Evolutionary conservation across 2,888 invertebrate species (phyloP).

Genomic region (Congeria kusceri): DNA sequence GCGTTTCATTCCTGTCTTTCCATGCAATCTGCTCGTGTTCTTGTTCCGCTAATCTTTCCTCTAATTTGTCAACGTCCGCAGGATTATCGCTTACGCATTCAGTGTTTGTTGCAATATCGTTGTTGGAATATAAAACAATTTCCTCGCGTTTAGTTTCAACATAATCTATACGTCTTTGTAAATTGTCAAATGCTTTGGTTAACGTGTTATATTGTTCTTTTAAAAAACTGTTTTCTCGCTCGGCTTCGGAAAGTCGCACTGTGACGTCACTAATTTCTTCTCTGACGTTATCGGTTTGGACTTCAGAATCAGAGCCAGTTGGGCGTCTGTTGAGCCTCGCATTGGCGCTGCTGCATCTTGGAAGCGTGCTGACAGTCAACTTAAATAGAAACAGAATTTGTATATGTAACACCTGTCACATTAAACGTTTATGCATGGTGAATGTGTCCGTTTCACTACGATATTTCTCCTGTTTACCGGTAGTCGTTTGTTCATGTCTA

Average conservation of each 20-base stretch:
- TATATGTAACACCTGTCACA: too few species aligned
- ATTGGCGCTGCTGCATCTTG: neutral
- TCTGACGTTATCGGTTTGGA: neutral
- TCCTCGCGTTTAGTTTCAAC: slow-evolving; percentile 10
- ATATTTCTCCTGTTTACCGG: too few species aligned
- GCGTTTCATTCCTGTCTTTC: neutral
- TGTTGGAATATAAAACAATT: neutral
- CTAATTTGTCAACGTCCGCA: slow-evolving; percentile 3
- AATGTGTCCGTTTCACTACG: too few species aligned
- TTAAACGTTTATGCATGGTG: too few species aligned
- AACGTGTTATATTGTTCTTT: slow-evolving; percentile 2
- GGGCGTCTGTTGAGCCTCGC: neutral
- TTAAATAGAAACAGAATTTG: too few species aligned
- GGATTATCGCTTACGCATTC: neutral
- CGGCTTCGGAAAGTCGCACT: neutral
- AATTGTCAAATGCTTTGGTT: slow-evolving; percentile 1
- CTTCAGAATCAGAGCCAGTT: neutral
- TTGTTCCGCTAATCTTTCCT: slow-evolving; percentile 1
- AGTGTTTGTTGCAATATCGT: neutral
- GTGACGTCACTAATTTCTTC: neutral
- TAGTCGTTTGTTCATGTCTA: too few species aligned
- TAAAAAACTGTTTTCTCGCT: neutral
- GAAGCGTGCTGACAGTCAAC: neutral
- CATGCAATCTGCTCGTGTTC: slow-evolving; percentile 21
- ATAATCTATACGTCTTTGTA: slow-evolving; percentile 16